These are phyloP conservation scores for Lemur catta DNA, from an alignment of 2,797 vertebrate genomes.

Conservation along the genomic window DNA sequence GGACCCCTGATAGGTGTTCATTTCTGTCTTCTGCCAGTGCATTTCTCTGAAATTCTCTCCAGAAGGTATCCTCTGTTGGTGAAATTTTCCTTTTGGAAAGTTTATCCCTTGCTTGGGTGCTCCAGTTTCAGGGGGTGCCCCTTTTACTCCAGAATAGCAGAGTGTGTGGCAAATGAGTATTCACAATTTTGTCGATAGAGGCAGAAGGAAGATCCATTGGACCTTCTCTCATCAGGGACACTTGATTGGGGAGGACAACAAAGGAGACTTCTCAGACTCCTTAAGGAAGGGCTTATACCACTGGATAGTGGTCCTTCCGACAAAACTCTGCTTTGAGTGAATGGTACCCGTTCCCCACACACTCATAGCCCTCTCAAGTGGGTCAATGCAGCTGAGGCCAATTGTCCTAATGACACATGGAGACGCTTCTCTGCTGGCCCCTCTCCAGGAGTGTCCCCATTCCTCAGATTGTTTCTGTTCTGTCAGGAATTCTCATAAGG, in stretches of 20 bases:
- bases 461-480: background rate
- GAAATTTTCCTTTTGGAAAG: constrained; percentile 2
- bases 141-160: background rate
- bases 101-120: background rate
- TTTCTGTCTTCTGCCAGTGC: constrained; percentile 4
- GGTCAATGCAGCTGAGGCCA: background rate
- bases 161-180: background rate
- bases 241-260: background rate
- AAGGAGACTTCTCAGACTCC: background rate
- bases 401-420: background rate
- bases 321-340: background rate
- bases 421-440: background rate
- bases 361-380: background rate
- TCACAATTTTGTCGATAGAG: background rate
- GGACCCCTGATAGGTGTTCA: background rate
- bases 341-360: background rate
- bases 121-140: background rate
- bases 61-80: background rate
- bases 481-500: background rate
- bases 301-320: background rate
- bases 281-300: background rate
- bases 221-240: background rate
- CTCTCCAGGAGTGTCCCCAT: background rate
- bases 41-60: background rate
- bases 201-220: background rate